Evolutionary conservation across 2,113 vertebrate genomes (phyloP).

Genomic region (Dolichotis patagonum): DNA sequence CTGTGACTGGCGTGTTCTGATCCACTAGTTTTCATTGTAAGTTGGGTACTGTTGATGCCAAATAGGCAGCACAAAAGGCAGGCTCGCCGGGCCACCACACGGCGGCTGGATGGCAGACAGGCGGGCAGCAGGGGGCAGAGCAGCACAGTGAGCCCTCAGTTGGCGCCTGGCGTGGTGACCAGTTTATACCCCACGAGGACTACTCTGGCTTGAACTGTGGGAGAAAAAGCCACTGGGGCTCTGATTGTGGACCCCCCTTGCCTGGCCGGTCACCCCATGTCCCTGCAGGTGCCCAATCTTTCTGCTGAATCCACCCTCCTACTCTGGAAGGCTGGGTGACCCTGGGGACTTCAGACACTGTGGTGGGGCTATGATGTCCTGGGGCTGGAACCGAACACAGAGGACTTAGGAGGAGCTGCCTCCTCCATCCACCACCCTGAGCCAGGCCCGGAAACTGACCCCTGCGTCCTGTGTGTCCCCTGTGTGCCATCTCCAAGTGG

Average conservation of each 20-base stretch:
- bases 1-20: not conserved
- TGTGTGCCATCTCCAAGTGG: not conserved
- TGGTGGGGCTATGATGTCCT: fast-evolving
- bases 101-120: not conserved
- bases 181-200: fast-evolving
- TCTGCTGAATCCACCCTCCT: not conserved
- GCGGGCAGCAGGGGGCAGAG: not conserved
- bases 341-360: not conserved
- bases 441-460: not conserved
- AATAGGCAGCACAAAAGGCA: too few relatives aligned
- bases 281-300: not conserved
- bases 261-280: not conserved
- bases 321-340: not conserved
- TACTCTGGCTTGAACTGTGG: not conserved
- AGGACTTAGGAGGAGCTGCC: too few relatives aligned
- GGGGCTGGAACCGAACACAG: too few relatives aligned
- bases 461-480: too few relatives aligned
- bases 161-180: fast-evolving
- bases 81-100: fast-evolving
- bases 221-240: not conserved
- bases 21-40: fast-evolving
- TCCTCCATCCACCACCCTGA: fast-evolving
- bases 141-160: fast-evolving
- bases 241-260: not conserved
- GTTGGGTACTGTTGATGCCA: fast-evolving